Conservation (phyloP, 2,113 vertebrate species). For the Poeciliopsis retropinna region DNA sequence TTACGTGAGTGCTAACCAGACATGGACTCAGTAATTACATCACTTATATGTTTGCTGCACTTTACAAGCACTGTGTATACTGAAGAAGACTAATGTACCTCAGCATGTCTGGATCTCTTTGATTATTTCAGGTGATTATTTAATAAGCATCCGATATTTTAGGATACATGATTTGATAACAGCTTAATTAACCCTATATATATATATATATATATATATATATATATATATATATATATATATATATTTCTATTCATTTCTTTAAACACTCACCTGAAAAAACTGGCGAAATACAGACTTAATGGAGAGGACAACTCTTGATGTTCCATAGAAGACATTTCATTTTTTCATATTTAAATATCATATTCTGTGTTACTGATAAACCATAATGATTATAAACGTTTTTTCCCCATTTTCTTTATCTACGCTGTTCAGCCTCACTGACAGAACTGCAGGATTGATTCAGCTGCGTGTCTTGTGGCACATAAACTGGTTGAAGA, state of each 20-base stretch:
- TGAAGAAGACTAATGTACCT: no score
- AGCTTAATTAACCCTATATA: no score
- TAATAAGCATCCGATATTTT: no score
- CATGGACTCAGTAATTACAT: no score
- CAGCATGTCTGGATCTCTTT: no score
- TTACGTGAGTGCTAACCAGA: no score
- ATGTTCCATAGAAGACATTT: neutral
- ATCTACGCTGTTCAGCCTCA: neutral
- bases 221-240: no score
- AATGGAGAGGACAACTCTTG: neutral
- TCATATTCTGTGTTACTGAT: neutral
- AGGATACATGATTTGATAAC: no score
- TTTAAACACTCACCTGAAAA: neutral
- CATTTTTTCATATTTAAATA: neutral
- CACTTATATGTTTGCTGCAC: no score
- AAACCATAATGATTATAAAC: neutral
- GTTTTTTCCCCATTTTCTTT: neutral
- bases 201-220: no score
- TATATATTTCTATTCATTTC: neutral
- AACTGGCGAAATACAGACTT: neutral
- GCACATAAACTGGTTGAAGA: slow-evolving; percentile 13
- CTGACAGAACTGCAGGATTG: slow-evolving; percentile 4
- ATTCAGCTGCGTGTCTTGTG: slow-evolving; percentile 4
- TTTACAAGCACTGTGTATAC: no score
- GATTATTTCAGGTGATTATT: no score